Base-by-base conservation (phyloP, 2,888 invertebrate genomes). In the Agonopterix arenella region DNA sequence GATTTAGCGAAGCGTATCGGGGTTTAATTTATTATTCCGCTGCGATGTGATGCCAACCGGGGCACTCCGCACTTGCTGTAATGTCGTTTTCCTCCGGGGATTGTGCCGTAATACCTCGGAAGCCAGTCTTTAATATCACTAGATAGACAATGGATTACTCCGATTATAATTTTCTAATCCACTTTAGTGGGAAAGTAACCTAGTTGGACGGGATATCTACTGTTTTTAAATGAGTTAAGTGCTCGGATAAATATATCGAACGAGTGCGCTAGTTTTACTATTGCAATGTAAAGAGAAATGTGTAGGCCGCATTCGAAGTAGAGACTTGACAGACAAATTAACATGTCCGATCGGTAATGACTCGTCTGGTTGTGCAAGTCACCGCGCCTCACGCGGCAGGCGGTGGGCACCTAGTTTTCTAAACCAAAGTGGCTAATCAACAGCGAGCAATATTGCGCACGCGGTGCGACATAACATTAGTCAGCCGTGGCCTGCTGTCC, bases 381-480 rank as follows among this genome's bases (percentile, higher is more conserved):
- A 65, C 18, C 41, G 56, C 51, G 49, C 49, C 52, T 61, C 60
- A 59, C 60, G 28, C 28, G 28, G 28, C 28, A 28, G 28, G 28
- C 28, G 28, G 28, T 56, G 61, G 57, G 36, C 49, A 49, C 51
- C 51, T 52, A 57, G 52, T 55, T 58, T 54, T 57, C 58, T 58
- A 58, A 53, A 50, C 52, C 11, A 11, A 43, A 43, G 43, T 54
- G 49, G 52, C 43, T 18, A 16, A 18, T 36, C n/a, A 47, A 48
- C 46, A 48, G 52, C 53, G 49, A 55, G 53, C 48, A 47, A 49
- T 45, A 45, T 49, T 16, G 37, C 13, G 46, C 36, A 41, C 28
- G 16, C 45, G 45, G 11, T 28, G 47, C 37, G 47, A 68, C 69
- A 72, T 73, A 45, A 68, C 69, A 72, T 73, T 70, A 74, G 66